Percentiles rank a stretch among this genome's conserved stretches.
These are phyloP conservation scores for Pycnonotus jocosus DNA, from an alignment of 2,113 vertebrate genomes.

Conservation along the genomic window DNA sequence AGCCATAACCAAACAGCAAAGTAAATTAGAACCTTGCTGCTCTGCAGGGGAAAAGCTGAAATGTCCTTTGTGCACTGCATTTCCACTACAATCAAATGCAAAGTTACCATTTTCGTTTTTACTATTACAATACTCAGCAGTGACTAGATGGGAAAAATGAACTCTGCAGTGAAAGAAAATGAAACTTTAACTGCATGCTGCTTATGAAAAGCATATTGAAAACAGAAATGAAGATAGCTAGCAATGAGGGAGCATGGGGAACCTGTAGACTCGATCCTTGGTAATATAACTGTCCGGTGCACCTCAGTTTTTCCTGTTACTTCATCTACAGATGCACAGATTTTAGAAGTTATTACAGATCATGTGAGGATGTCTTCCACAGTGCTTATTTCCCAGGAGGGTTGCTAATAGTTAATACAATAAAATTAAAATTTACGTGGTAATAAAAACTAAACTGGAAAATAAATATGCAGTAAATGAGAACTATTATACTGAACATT, in stretches of 20 bases:
- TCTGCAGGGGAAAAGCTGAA: neutral
- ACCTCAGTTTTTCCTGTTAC: neutral
- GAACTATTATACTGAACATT: neutral
- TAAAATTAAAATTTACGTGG: neutral
- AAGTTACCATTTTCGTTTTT: neutral
- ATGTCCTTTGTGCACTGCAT: neutral
- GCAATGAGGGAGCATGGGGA: neutral
- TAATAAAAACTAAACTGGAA: neutral
- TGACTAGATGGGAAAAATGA: neutral
- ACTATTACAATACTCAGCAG: neutral
- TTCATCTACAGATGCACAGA: neutral
- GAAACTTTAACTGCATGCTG: neutral
- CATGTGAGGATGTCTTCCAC: neutral
- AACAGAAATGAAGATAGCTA: neutral
- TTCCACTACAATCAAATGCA: neutral
- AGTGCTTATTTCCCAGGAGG: neutral
- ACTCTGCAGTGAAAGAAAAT: neutral
- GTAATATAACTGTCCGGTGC: neutral
- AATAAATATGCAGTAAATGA: neutral
- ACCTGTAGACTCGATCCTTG: neutral
- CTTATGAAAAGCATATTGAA: neutral
- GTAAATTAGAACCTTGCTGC: neutral
- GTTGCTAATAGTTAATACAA: neutral
- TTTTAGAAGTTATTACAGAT: neutral
- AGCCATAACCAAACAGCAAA: neutral